These are phyloP conservation scores for Jaculus jaculus DNA, from an alignment of 2,113 vertebrate species.

Conservation along the genomic window DNA sequence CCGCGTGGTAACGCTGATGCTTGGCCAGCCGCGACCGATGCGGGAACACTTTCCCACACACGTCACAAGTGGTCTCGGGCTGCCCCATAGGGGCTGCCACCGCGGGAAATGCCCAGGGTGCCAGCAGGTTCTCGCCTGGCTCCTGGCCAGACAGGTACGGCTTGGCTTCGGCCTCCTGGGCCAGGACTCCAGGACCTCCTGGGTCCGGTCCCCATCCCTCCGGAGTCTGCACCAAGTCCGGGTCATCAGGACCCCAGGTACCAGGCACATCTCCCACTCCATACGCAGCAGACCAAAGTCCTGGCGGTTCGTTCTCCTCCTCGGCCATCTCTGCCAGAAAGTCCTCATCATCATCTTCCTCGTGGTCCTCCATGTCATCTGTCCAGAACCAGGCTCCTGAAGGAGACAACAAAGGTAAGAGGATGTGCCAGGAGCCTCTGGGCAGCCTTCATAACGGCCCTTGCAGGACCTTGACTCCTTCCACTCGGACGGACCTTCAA, in stretches of 20 bases:
- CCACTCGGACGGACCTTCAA: background rate
- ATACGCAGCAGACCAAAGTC: conserved; percentile 77
- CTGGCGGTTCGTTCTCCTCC: conserved; percentile 73
- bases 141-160: conserved; percentile 33
- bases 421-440: fast-evolving
- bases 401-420: background rate
- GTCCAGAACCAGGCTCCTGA: conserved; percentile 79
- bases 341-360: conserved; percentile 76
- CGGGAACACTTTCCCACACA: conserved; percentile 78
- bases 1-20: conserved; percentile 79
- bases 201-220: conserved; percentile 60
- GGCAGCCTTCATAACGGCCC: background rate
- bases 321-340: conserved; percentile 71
- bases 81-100: background rate
- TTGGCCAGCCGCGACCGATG: conserved; percentile 77
- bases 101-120: conserved; percentile 23
- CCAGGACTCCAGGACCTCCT: background rate
- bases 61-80: conserved; percentile 71
- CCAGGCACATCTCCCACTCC: conserved; percentile 78
- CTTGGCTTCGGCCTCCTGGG: conserved; percentile 22
- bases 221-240: conserved; percentile 40
- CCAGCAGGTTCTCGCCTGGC: background rate
- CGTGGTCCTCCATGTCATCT: conserved; percentile 71
- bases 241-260: conserved; percentile 74
- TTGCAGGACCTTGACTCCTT: fast-evolving